Evolutionary conservation across 2,888 invertebrate species (phyloP).

Genomic region (Lottia scabra): DNA sequence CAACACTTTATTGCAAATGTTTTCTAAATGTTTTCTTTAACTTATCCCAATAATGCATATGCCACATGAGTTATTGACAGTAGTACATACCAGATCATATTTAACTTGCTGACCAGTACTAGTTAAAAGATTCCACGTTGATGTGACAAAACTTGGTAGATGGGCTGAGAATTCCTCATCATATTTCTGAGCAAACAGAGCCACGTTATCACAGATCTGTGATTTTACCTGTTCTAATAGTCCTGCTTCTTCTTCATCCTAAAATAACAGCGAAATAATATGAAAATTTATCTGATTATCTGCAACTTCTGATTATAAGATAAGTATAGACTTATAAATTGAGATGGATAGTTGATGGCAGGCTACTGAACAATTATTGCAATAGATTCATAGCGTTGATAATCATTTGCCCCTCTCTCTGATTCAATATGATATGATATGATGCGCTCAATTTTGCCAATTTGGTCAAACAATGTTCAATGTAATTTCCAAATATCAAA

Average conservation of each 20-base stretch:
- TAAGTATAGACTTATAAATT: too few relatives aligned
- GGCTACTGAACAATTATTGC: too few relatives aligned
- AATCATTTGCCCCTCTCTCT: too few relatives aligned
- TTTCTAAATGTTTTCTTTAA: not conserved
- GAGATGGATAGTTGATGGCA: too few relatives aligned
- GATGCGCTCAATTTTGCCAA: too few relatives aligned
- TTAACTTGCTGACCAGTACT: slow-evolving; percentile 87
- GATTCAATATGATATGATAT: too few relatives aligned
- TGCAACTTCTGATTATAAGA: too few relatives aligned
- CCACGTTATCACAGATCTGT: slow-evolving; percentile 95
- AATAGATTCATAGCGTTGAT: too few relatives aligned
- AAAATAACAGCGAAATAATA: slow-evolving; percentile 17
- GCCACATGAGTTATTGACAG: too few relatives aligned
- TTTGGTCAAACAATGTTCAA: too few relatives aligned
- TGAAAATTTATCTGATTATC: not conserved
- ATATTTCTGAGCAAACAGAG: slow-evolving; percentile 95
- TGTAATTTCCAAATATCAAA: too few relatives aligned
- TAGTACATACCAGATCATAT: slow-evolving; percentile 83
- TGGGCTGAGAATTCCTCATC: slow-evolving; percentile 95
- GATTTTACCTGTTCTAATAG: slow-evolving; percentile 91
- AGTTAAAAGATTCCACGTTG: slow-evolving; percentile 91
- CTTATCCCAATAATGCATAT: slow-evolving; percentile 12
- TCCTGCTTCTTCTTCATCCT: slow-evolving; percentile 89
- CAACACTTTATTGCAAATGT: too few relatives aligned
- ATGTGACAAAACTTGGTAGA: slow-evolving; percentile 92